phyloP scores from a whole-genome alignment of 2,888 invertebrate genomes.

The Acanthosepion pharaonis region DNA sequence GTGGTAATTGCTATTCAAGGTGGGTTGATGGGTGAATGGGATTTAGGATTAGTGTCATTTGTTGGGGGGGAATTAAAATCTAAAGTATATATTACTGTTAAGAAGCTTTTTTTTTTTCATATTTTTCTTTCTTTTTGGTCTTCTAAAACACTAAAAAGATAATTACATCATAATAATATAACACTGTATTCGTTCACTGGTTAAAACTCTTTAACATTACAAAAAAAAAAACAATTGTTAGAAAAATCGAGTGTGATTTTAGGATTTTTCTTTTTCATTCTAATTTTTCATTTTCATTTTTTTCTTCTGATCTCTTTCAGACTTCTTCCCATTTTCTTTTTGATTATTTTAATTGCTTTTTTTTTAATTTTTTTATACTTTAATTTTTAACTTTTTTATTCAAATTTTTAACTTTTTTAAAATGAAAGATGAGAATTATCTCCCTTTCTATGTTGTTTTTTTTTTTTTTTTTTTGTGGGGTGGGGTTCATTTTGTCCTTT shows the following conservation, averaged over 20 bases:
- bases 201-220: not conserved
- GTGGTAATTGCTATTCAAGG: no score
- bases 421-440: no score
- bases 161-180: not conserved
- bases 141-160: not conserved
- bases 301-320: not conserved
- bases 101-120: not conserved
- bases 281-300: not conserved
- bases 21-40: not conserved
- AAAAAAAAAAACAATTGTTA: not conserved
- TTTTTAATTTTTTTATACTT: no score
- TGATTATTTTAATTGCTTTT: not conserved
- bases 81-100: not conserved
- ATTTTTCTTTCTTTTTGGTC: not conserved
- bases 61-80: not conserved
- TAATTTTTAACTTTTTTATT: no score
- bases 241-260: not conserved
- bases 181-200: not conserved
- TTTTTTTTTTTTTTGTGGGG: no score
- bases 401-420: no score
- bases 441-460: no score
- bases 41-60: not conserved
- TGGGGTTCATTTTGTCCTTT: no score
- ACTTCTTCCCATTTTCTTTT: not conserved
- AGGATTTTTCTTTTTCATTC: not conserved